Evolutionary conservation across 2,888 invertebrate species (phyloP), one percentile per base, ranked within the genome.

Genomic region (Odontocerum albicorne): DNA sequence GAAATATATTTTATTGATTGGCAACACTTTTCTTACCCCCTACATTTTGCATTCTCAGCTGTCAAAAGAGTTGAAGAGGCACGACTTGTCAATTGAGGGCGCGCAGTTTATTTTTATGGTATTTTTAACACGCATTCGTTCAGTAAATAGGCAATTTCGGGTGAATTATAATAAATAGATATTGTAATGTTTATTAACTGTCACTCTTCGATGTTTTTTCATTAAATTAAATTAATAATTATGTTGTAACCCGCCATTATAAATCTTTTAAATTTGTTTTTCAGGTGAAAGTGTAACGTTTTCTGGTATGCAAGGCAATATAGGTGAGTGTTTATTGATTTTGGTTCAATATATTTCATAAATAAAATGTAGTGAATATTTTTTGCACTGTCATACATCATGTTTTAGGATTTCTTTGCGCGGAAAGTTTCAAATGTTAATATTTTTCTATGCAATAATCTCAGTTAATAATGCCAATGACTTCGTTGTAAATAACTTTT

Each of bases 221-320:
- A n/a, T n/a, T n/a, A n/a, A n/a, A n/a, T n/a, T n/a, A n/a, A n/a
- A n/a, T n/a, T n/a, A n/a, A n/a, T n/a, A n/a, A n/a, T n/a, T n/a
- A n/a, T n/a, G n/a, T n/a, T n/a, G n/a, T n/a, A n/a, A n/a, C n/a
- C n/a, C n/a, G n/a, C 10, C 27, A 7, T 15, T 15, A 16, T 6
- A 40, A 40, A 4, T 40, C 10, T 15, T 20, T 40, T 20, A 19
- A n/a, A 3, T 40, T 40, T 40, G 8, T 40, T 38, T 7, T 77
- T 73, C 81, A 83, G 73, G 79, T 83, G 84, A 83, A 78, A 77
- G 81, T 51, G 79, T 84, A 56, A 72, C 82, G 65, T 84, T 84
- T 68, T 76, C 81, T 64, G 84, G 82, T 62, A 77, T 81, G 72
- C 82, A 82, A 72, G 83, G 84, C 83, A 68, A 42, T 12, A 4